phyloP scores from a whole-genome alignment of 2,113 vertebrate species.

The Panurus biarmicus region DNA sequence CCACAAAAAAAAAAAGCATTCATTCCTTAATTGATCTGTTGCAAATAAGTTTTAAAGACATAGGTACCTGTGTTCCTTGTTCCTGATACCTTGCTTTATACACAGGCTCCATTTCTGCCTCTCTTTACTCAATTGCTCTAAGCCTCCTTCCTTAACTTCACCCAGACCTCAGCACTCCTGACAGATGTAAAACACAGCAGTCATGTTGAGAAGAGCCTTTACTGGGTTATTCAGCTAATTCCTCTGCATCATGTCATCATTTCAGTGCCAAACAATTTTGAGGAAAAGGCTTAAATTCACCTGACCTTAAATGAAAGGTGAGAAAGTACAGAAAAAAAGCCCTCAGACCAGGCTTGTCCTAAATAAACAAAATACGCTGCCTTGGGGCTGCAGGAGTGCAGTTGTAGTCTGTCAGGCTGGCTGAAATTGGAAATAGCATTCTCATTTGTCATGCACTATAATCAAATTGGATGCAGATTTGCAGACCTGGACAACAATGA shows the following conservation, averaged over 20 bases:
- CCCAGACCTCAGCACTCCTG: background rate
- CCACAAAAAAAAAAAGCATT: background rate
- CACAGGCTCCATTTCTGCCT: background rate
- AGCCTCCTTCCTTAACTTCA: background rate
- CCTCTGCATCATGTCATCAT: background rate
- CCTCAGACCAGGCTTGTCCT: background rate
- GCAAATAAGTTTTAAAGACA: background rate
- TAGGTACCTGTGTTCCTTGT: background rate
- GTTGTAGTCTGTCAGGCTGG: background rate
- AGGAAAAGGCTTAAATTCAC: background rate
- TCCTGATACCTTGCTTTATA: background rate
- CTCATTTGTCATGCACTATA: background rate
- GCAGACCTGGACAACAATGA: constrained; percentile 6
- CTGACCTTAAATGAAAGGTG: background rate
- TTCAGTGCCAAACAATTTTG: background rate
- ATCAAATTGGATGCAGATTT: constrained; percentile 17
- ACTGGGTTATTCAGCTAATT: background rate
- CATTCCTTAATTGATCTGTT: background rate
- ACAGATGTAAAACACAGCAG: background rate
- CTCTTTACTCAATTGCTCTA: background rate
- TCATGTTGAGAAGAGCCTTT: background rate
- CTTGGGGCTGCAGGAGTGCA: background rate
- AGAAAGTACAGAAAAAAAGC: background rate
- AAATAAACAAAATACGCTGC: background rate
- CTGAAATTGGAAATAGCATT: background rate